Evolutionary conservation across 2,888 invertebrate genomes (phyloP).

Genomic region (Perdita meconis): DNA sequence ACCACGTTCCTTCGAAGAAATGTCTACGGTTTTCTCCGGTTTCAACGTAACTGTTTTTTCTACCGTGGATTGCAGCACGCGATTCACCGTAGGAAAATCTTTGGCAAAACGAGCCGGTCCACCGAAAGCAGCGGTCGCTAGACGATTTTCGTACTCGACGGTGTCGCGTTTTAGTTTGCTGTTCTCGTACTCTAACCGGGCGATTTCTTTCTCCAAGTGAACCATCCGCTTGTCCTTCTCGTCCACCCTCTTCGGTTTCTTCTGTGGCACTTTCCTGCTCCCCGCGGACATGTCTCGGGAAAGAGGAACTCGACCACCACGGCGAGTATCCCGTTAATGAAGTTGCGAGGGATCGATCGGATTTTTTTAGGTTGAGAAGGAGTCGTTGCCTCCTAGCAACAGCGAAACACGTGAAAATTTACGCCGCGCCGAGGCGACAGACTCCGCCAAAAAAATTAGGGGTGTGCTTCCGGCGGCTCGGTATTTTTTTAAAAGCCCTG

Average conservation of each 20-base stretch:
- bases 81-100: slow-evolving; percentile 39
- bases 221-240: slow-evolving; percentile 54
- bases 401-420: slow-evolving; percentile 34
- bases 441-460: background rate
- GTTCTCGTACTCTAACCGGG: slow-evolving; percentile 55
- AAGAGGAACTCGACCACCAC: background rate
- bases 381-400: slow-evolving; percentile 28
- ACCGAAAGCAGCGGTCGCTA: slow-evolving; percentile 34
- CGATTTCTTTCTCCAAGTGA: slow-evolving; percentile 50
- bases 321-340: background rate
- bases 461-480: background rate
- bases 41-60: slow-evolving; percentile 23
- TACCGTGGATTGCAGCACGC: slow-evolving; percentile 13
- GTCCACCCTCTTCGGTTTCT: slow-evolving; percentile 33
- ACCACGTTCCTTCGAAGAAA: too few relatives aligned
- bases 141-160: slow-evolving; percentile 51
- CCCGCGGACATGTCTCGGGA: slow-evolving; percentile 44
- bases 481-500: background rate
- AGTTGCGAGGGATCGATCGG: slow-evolving; percentile 18
- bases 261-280: slow-evolving; percentile 45
- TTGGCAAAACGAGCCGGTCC: slow-evolving; percentile 28
- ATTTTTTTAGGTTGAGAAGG: slow-evolving; percentile 2
- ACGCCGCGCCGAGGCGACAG: background rate
- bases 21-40: slow-evolving; percentile 1
- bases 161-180: slow-evolving; percentile 63